phyloP scores from a whole-genome alignment of 37 sponge, comb jelly and placozoan genomes.

The Aphrocallistes beatrix region DNA sequence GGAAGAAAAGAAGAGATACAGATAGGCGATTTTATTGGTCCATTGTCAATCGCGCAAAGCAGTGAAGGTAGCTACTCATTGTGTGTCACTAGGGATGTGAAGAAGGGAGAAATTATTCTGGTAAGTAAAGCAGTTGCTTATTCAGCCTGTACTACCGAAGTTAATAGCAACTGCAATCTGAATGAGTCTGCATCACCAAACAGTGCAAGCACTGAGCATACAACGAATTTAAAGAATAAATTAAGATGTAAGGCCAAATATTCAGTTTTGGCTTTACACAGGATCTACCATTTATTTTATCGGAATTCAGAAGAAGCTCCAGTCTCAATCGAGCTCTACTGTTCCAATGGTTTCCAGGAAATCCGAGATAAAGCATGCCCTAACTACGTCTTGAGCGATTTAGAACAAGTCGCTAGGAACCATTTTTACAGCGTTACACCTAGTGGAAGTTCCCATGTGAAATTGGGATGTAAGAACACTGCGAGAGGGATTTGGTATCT shows the following conservation, averaged over 20 bases:
- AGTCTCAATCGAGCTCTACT: background rate
- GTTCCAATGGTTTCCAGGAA: background rate
- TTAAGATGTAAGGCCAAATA: background rate
- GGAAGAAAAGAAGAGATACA: background rate
- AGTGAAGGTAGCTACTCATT: background rate
- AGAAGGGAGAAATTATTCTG: background rate
- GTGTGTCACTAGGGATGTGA: background rate
- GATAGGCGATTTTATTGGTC: background rate
- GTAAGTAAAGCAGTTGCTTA: background rate
- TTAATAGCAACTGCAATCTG: too few relatives aligned
- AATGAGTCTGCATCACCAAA: background rate
- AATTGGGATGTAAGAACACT: background rate
- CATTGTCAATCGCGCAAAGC: background rate
- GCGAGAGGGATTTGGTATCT: slow-evolving; percentile 1
- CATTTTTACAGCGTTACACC: background rate
- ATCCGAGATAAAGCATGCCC: background rate
- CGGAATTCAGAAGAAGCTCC: background rate
- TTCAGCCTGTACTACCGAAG: background rate
- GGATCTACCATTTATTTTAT: background rate
- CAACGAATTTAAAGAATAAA: background rate
- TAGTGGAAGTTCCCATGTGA: background rate
- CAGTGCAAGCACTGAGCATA: background rate
- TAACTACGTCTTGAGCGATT: background rate
- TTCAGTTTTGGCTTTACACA: background rate
- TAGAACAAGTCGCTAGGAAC: background rate